Base-by-base conservation (phyloP, 2,888 invertebrate species). In the Dryomyza anilis region DNA sequence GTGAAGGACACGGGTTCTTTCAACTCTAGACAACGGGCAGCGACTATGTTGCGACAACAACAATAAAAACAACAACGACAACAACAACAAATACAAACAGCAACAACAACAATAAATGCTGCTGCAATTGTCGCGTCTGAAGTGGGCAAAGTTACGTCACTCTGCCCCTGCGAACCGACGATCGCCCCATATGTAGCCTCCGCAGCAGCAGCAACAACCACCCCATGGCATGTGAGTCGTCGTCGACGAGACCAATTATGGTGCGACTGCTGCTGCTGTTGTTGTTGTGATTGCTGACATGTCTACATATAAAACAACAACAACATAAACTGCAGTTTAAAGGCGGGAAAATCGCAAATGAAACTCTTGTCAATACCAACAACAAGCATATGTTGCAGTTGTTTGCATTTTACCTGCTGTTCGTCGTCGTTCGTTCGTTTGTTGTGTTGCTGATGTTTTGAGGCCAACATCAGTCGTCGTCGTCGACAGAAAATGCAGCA, bases 1-100 rank as follows among this genome's bases (percentile, higher is more conserved):
- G 67, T 55, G 70, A 70, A 69, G 69, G 69, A 69, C 69, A 66
- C 63, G 64, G 68, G 70, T 70, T 70, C 68, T 67, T 70, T 70
- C 68, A 70, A 66, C 70, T 70, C 65, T n/a, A n/a, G n/a, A n/a
- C n/a, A n/a, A n/a, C n/a, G n/a, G 55, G 21, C 62, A 10, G 10
- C 36, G 21, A 50, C 46, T 59, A 59, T 59, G 59, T 33, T 48
- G 19, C 50, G 10, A 23, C 23, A 55, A 55, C 36, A 55, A 55
- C 55, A 7, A 39, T 36, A 33, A 33, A 33, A 19, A 10, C 8
- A 2, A 52, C 27, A n/a, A 50, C 48, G 12, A 50, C 39, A 5
- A n/a, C 12, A 2, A 33, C 27, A 30, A 29, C 55, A 30, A 25
- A 6, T 33, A 55, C 55, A 33, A 14, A 46, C 16, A 19, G 19